phyloP scores from a whole-genome alignment of 2,888 invertebrate genomes.

The Drosophila prolongata region DNA sequence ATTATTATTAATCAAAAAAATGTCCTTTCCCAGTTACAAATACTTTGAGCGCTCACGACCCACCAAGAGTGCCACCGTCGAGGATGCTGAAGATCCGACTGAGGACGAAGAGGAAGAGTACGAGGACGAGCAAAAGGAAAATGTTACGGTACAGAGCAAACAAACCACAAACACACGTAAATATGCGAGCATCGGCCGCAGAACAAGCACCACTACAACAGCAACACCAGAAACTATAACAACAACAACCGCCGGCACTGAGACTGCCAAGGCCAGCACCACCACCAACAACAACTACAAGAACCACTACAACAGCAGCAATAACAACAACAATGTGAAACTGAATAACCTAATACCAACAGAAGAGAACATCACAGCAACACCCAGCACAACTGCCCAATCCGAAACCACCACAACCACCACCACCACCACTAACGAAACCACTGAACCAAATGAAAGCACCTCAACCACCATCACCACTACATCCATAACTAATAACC shows the following conservation, averaged over 20 bases:
- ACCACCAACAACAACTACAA: slow-evolving; percentile 54
- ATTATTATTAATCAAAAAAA: not conserved
- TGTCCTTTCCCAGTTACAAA: slow-evolving; percentile 73
- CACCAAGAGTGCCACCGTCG: slow-evolving; percentile 59
- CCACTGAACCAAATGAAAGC: slow-evolving; percentile 81
- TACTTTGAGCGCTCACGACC: slow-evolving; percentile 81
- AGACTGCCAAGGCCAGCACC: slow-evolving; percentile 63
- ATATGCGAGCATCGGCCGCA: slow-evolving; percentile 83
- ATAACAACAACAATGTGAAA: slow-evolving; percentile 62
- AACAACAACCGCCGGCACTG: slow-evolving; percentile 59
- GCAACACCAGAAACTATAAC: slow-evolving; percentile 60
- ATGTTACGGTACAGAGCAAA: slow-evolving; percentile 83
- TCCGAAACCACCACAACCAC: slow-evolving; percentile 55
- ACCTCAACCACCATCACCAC: slow-evolving; percentile 62
- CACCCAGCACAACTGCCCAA: slow-evolving; percentile 40
- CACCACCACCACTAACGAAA: slow-evolving; percentile 71
- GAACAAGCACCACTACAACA: slow-evolving; percentile 75
- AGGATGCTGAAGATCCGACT: slow-evolving; percentile 34
- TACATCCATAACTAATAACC: slow-evolving; percentile 49
- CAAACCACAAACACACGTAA: slow-evolving; percentile 79
- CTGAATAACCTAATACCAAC: slow-evolving; percentile 59
- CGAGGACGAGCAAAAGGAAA: slow-evolving; percentile 70
- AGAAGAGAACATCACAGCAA: slow-evolving; percentile 50
- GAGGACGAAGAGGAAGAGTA: slow-evolving; percentile 66
- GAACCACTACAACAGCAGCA: slow-evolving; percentile 60